phyloP scores from a whole-genome alignment of 2,888 invertebrate species.

The Mycalesis mineus region DNA sequence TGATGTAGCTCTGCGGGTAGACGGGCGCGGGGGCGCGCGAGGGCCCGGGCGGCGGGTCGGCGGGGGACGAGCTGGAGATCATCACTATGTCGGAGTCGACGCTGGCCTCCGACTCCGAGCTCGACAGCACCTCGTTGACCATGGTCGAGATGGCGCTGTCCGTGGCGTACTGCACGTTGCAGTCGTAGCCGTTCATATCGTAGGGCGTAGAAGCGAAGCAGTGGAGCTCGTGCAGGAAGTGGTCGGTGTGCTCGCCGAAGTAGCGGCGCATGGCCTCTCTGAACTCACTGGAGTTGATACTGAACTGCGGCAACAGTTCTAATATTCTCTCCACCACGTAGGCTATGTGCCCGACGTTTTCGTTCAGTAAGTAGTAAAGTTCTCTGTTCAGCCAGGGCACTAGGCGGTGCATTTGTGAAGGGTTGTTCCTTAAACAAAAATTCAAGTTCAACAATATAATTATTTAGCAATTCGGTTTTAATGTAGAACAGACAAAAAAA shows the following conservation, averaged over 20 bases:
- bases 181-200: conserved; percentile 89
- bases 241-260: conserved; percentile 85
- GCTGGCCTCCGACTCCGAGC: conserved; percentile 56
- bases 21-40: conserved; percentile 43
- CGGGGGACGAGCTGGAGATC: conserved; percentile 53
- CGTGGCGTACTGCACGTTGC: conserved; percentile 82
- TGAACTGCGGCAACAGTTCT: conserved; percentile 81
- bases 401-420: conserved; percentile 87
- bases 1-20: conserved; percentile 43
- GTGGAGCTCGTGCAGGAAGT: conserved; percentile 93
- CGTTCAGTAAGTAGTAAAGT: conserved; percentile 84
- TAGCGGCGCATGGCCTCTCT: conserved; percentile 82
- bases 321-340: conserved; percentile 84
- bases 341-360: conserved; percentile 80
- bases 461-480: too few relatives aligned
- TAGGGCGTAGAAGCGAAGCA: conserved; percentile 92
- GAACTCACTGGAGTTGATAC: conserved; percentile 84
- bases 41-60: conserved; percentile 42
- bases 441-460: too few relatives aligned
- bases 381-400: conserved; percentile 94
- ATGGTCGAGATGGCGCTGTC: conserved; percentile 73
- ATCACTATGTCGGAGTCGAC: conserved; percentile 60
- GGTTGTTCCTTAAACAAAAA: conserved; percentile 82
- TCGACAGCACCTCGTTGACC: conserved; percentile 76
- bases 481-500: too few relatives aligned